Base-by-base conservation (phyloP, 2,888 invertebrate species). In the Leptothorax acervorum region DNA sequence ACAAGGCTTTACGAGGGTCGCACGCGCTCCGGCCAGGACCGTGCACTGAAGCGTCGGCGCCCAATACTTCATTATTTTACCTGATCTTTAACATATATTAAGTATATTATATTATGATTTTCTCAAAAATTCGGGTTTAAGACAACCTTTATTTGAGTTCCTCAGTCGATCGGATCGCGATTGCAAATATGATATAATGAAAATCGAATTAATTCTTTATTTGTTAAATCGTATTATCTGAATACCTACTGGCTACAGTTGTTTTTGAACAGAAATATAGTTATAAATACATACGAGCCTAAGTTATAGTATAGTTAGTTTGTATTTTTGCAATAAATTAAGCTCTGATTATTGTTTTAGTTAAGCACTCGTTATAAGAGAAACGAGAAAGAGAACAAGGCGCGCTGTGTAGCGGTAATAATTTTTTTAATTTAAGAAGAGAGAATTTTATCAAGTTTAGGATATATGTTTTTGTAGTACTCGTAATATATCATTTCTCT, bases 321-420 rank as follows among this genome's bases (percentile, higher is more conserved):
- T 55, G 23, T 18, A 39, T 73, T 71, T 35, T 39, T 55, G 6
- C 39, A 55, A 73, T 70, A 39, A 55, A 71, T 23, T 23, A 23
- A 23, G 0, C 11, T 71, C 1, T n/a, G 5, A n/a, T 53, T 55
- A 39, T 71, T 53, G 35, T 71, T 71, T 71, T n/a, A 51, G 35
- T 23, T 23, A 23, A 11, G 9, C 42, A 9, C 2, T 42, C 2
- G 42, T 23, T 23, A 23, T 42, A n/a, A 65, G 12, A 12, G 63
- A 5, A 15, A 39, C 12, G 3, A 65, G 8, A 18, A 18, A 0
- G 1, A 60, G 12, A 18, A 73, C 8, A 6, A 18, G 18, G 6
- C 0, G 12, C 12, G 12, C 0, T 57, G n/a, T 48, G 15, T 8
- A 45, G 2, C 8, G 12, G 23, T 63, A n/a, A 31, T 51, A 70